phyloP scores from a whole-genome alignment of 2,888 invertebrate genomes.

The Drosophila picticornis region DNA sequence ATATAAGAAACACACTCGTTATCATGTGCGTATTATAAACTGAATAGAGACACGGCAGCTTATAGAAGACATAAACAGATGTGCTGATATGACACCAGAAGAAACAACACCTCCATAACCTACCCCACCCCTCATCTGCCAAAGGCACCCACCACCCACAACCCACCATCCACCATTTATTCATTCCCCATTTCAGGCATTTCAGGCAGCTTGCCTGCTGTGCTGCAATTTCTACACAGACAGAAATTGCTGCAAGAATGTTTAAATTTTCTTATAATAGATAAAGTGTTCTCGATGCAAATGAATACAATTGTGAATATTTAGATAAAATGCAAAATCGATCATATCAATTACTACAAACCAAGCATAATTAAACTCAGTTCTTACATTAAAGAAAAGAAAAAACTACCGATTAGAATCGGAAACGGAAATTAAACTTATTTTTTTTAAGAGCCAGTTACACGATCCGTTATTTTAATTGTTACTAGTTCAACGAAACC shows the following conservation, averaged over 20 bases:
- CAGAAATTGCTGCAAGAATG: not conserved
- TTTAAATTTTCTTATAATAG: not conserved
- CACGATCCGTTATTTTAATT: too few species aligned
- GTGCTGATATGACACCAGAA: constrained; percentile 4
- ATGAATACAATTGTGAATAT: not conserved
- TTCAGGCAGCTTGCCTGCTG: not conserved
- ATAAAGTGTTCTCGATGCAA: not conserved
- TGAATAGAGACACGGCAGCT: constrained; percentile 21
- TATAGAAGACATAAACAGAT: constrained; percentile 35
- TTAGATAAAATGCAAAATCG: not conserved
- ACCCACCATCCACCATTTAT: not conserved
- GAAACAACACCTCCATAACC: not conserved
- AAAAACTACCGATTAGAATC: too few species aligned
- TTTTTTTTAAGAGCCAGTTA: too few species aligned
- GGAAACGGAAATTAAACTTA: too few species aligned
- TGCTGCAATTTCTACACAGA: not conserved
- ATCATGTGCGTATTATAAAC: constrained; percentile 43
- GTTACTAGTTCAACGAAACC: too few species aligned
- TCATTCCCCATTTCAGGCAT: not conserved
- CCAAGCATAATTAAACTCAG: not conserved
- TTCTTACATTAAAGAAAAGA: too few species aligned
- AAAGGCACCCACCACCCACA: too few species aligned
- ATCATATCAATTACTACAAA: not conserved
- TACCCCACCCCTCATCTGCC: not conserved
- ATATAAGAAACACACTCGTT: constrained; percentile 13